Percentiles rank a stretch among this genome's conserved stretches.
These are phyloP conservation scores for Chloroclystis v-ata DNA, from an alignment of 2,888 invertebrate species.

Conservation along the genomic window DNA sequence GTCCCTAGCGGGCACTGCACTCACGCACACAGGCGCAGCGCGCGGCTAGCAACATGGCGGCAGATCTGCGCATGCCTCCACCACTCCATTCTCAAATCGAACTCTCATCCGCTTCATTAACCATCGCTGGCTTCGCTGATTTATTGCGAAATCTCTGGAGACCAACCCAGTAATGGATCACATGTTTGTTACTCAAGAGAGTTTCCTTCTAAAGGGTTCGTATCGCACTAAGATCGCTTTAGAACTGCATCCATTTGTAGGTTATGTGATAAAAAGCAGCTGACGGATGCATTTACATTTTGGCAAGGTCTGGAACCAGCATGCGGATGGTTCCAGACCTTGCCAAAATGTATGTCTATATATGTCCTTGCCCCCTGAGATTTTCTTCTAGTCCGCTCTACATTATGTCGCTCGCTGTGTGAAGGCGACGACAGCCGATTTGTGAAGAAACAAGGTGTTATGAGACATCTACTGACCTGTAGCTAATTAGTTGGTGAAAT, in stretches of 20 bases:
- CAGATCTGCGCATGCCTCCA: constrained; percentile 49
- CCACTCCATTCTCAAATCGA: constrained; percentile 32
- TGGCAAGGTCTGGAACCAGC: no score
- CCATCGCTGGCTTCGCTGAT: constrained; percentile 33
- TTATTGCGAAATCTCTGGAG: accelerated
- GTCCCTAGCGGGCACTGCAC: constrained; percentile 62
- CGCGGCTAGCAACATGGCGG: constrained; percentile 72
- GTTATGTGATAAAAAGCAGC: constrained; percentile 64
- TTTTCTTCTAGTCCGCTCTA: no score
- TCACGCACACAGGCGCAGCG: constrained; percentile 53
- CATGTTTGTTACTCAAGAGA: no score
- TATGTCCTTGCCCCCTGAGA: no score
- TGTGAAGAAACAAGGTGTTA: constrained; percentile 12
- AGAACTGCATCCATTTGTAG: constrained; percentile 65
- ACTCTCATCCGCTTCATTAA: constrained; percentile 17
- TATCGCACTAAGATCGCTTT: no score
- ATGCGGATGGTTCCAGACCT: no score
- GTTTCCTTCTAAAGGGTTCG: no score
- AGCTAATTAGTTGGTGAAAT: no score
- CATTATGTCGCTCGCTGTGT: no score
- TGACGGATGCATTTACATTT: constrained; percentile 61
- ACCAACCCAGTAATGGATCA: constrained; percentile 32
- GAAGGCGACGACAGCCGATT: no score
- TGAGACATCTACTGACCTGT: not conserved
- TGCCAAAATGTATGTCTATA: no score